A percentile compares a stretch with the other conserved stretches of the same genome.
Conservation (phyloP, 1,140 invertebrate genomes). For the Dysdera silvatica region DNA sequence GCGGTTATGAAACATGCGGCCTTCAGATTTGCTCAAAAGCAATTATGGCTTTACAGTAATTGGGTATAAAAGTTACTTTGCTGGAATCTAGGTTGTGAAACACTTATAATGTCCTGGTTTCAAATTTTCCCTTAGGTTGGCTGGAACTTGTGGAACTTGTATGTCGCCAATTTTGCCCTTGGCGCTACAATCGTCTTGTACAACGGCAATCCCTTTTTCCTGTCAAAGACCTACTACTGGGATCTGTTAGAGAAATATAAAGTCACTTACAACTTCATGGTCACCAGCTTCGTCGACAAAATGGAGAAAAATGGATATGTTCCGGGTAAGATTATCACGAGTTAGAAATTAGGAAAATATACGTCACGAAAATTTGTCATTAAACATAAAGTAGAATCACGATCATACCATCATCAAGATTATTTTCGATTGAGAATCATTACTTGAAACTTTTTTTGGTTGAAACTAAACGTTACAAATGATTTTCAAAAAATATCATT, state of each 20-base stretch:
- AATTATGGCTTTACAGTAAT: neutral
- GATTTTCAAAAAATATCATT: too few species aligned
- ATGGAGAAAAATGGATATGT: slow-evolving; percentile 22
- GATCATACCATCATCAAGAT: too few species aligned
- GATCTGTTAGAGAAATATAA: slow-evolving; percentile 23
- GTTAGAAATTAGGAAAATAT: neutral
- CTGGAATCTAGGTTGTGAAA: neutral
- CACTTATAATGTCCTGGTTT: neutral
- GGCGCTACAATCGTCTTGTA: slow-evolving; percentile 8
- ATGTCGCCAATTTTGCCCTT: neutral
- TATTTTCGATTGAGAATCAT: too few species aligned
- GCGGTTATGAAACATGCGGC: too few species aligned
- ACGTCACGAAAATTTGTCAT: neutral
- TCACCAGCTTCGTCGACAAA: slow-evolving; percentile 17
- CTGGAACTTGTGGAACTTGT: slow-evolving; percentile 27
- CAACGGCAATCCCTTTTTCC: slow-evolving; percentile 20
- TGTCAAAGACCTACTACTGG: slow-evolving; percentile 18
- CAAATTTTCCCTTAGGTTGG: slow-evolving; percentile 2
- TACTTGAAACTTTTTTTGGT: too few species aligned
- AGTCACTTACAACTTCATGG: slow-evolving; percentile 19
- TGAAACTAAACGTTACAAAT: too few species aligned
- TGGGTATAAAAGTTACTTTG: neutral
- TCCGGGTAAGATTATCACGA: slow-evolving; percentile 8
- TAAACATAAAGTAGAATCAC: neutral
- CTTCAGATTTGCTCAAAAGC: too few species aligned